Base-by-base conservation (phyloP, 2,888 invertebrate species). In the Dolichopus griseipennis region DNA sequence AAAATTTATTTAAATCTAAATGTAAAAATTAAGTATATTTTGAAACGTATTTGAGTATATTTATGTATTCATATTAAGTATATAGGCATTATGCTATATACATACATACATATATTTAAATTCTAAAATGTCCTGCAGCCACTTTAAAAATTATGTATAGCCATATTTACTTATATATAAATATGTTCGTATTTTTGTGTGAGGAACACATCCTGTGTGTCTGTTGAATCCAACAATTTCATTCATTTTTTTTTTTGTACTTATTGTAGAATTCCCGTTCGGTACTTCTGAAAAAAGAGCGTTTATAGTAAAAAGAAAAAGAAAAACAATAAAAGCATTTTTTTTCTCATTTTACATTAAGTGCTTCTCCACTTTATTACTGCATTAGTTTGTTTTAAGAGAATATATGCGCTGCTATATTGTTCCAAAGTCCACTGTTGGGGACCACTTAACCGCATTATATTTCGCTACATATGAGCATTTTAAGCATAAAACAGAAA, bases 371-470 rank as follows among this genome's bases (percentile, higher is more conserved):
- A 41, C 15, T 41, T 41, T 15, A 41, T 41, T 41, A 27, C 27
- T 37, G 37, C 12, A 37, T 37, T 37, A 37, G 12, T 37, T 8
- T 12, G 3, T 8, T 37, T 34, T 7, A 34, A 3, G 15, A 15
- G 52, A 52, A 18, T 18, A 18, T 52, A 52, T 15, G 18, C n/a
- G 4, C 8, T 27, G 5, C 27, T 18, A n/a, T 18, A 6, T 52
- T 52, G 18, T 52, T 52, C 27, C 52, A 52, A 52, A 52, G 52
- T 52, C 52, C 52, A 52, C 52, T 52, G 52, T 52, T 52, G 52
- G 52, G 52, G 52, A 52, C 52, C 15, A 52, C 52, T 52, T 52
- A 52, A 52, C 52, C 52, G 52, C 52, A 52, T 52, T 52, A 52
- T 18, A 52, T 52, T 52, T 52, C 18, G 52, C 52, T 52, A 52